Evolutionary conservation across 2,113 vertebrate genomes (phyloP).

Genomic region (Triplophysa rosa): DNA sequence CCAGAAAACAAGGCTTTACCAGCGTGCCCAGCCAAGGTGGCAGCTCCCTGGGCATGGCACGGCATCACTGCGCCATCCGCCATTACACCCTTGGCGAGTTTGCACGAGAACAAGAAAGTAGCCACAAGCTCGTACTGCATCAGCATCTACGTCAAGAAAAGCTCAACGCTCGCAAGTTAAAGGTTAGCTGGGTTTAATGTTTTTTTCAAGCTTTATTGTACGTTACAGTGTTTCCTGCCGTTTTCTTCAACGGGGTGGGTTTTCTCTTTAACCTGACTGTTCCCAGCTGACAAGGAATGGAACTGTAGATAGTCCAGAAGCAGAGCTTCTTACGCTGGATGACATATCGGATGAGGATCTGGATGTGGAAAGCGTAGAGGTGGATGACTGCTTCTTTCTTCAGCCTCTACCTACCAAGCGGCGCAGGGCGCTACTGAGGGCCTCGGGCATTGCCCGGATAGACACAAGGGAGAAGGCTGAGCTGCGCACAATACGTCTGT

Average conservation of each 20-base stretch:
- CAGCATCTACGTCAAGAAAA: slow-evolving; percentile 95
- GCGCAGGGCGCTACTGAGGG: slow-evolving; percentile 87
- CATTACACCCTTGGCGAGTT: slow-evolving; percentile 95
- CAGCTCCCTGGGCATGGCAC: slow-evolving; percentile 96
- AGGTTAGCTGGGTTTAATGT: slow-evolving; percentile 71
- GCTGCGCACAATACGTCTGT: slow-evolving; percentile 90
- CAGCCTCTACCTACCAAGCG: slow-evolving; percentile 95
- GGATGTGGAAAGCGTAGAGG: slow-evolving; percentile 90
- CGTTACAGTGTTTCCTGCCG: background rate
- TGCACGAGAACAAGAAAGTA: slow-evolving; percentile 90
- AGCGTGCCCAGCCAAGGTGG: slow-evolving; percentile 97
- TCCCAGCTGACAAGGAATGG: slow-evolving; percentile 91
- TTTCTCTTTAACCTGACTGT: background rate
- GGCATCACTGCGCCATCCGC: slow-evolving; percentile 86
- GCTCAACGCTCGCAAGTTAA: slow-evolving; percentile 92
- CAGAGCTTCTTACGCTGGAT: slow-evolving; percentile 87
- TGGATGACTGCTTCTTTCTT: slow-evolving; percentile 96
- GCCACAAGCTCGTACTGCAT: slow-evolving; percentile 85
- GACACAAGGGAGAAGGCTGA: slow-evolving; percentile 94
- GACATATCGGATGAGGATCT: slow-evolving; percentile 95
- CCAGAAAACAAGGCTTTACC: slow-evolving; percentile 95
- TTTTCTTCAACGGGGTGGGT: background rate
- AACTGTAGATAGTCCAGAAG: slow-evolving; percentile 89
- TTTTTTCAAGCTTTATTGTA: background rate
- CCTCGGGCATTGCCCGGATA: slow-evolving; percentile 90